Conservation (phyloP, 2,888 invertebrate genomes). For the Epistrophe eligans region DNA sequence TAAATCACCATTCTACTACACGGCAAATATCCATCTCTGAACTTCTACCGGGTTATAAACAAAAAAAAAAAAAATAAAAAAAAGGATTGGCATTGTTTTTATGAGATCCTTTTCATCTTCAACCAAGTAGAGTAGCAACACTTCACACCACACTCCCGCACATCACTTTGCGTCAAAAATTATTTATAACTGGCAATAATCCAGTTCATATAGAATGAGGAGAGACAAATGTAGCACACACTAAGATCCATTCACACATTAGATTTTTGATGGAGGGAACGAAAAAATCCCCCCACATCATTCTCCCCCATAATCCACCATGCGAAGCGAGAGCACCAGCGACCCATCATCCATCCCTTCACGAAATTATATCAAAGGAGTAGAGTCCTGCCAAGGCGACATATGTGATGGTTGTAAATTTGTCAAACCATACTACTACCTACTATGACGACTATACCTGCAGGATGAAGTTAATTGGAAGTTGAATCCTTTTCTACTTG, state of each 20-base stretch:
- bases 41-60: neutral
- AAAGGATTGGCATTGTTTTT: conserved; percentile 73
- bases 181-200: conserved; percentile 76
- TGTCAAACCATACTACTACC: conserved; percentile 59
- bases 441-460: conserved; percentile 41
- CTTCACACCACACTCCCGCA: conserved; percentile 28
- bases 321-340: too few relatives aligned
- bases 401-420: conserved; percentile 73
- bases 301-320: neutral
- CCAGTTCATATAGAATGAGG: conserved; percentile 69
- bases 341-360: neutral
- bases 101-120: conserved; percentile 69
- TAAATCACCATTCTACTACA: conserved; percentile 77
- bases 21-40: conserved; percentile 11
- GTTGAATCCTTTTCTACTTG: conserved; percentile 62
- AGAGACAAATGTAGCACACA: conserved; percentile 70
- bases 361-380: neutral
- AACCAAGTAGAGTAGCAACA: neutral
- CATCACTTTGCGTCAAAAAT: conserved; percentile 74
- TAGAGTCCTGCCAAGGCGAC: conserved; percentile 63
- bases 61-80: neutral
- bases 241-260: conserved; percentile 61
- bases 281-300: neutral
- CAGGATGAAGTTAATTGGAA: conserved; percentile 66
- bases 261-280: neutral